Conservation (phyloP, 2,797 vertebrate species). For the Capromys pilorides region DNA sequence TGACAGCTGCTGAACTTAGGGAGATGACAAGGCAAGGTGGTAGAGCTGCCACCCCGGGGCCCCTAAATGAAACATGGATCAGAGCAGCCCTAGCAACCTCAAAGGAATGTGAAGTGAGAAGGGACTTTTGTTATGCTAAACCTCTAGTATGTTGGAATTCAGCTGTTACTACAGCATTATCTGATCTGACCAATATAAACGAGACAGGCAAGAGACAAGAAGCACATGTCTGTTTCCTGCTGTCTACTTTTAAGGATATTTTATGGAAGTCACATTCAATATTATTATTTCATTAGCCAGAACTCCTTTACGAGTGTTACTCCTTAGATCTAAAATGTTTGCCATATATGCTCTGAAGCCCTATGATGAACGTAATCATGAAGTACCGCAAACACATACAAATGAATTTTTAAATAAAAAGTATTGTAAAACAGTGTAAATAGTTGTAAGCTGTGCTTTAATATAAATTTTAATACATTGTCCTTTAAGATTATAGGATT, state of each 20-base stretch:
- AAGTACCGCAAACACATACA: neutral
- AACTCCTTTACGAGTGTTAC: neutral
- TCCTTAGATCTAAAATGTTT: neutral
- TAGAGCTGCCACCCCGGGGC: neutral
- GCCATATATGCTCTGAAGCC: neutral
- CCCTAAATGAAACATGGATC: neutral
- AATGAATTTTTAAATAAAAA: neutral
- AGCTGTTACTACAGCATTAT: neutral
- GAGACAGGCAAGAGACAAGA: neutral
- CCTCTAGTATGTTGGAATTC: neutral
- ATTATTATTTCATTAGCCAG: constrained; percentile 2
- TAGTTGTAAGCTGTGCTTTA: neutral
- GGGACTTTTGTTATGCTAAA: neutral
- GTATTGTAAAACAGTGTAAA: neutral
- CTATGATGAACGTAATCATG: neutral
- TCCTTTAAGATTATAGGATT: neutral
- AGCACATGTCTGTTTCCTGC: neutral
- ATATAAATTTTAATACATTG: neutral
- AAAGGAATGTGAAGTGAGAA: neutral
- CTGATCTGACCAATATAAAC: constrained; percentile 6
- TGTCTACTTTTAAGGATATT: neutral
- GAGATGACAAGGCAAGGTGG: neutral
- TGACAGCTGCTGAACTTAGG: neutral
- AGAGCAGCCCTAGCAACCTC: neutral
- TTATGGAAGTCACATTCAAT: neutral